Evolutionary conservation across 2,888 invertebrate genomes (phyloP).

Genomic region (Trichogramma dendrolimi): DNA sequence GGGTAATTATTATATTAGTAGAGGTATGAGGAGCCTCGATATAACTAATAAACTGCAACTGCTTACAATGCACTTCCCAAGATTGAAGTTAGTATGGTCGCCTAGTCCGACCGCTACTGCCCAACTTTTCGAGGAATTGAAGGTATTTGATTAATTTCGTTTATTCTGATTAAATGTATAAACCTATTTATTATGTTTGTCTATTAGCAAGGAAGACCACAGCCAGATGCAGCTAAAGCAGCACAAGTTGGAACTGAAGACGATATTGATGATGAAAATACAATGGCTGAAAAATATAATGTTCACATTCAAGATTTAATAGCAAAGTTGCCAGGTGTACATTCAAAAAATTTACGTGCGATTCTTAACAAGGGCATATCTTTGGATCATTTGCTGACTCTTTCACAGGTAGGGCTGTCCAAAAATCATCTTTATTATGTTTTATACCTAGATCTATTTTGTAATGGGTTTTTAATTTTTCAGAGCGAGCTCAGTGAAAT

Average conservation of each 20-base stretch:
- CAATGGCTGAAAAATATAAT: constrained; percentile 63
- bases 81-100: constrained; percentile 90
- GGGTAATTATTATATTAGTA: constrained; percentile 77
- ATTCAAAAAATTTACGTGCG: constrained; percentile 75
- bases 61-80: constrained; percentile 92
- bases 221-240: constrained; percentile 74
- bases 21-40: constrained; percentile 71
- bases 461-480: constrained; percentile 25
- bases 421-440: constrained; percentile 11
- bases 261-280: constrained; percentile 53
- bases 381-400: constrained; percentile 61
- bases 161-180: constrained; percentile 14
- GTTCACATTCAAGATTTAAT: constrained; percentile 73
- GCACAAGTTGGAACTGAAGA: constrained; percentile 68
- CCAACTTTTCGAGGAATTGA: constrained; percentile 91
- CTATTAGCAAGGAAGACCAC: constrained; percentile 69
- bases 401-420: constrained; percentile 55
- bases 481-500: constrained; percentile 68
- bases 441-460: not conserved
- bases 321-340: constrained; percentile 83
- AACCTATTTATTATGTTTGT: constrained; percentile 3
- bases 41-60: constrained; percentile 84
- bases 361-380: constrained; percentile 72
- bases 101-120: constrained; percentile 94
- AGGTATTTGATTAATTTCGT: constrained; percentile 56